Evolutionary conservation across 1,140 invertebrate species (phyloP).

Genomic region (Eupristina koningsbergeri): DNA sequence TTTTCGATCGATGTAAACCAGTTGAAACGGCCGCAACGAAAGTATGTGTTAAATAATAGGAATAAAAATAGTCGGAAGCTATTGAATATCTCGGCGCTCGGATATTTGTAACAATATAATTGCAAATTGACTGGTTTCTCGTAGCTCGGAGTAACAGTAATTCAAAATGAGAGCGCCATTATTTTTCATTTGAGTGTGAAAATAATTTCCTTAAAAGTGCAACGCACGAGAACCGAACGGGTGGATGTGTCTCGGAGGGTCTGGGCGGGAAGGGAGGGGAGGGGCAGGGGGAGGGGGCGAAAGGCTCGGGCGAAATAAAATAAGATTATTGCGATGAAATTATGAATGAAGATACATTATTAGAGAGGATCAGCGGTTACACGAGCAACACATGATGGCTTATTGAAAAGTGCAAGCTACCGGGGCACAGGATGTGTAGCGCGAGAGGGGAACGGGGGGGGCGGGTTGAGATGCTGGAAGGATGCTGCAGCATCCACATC

Average conservation of each 20-base stretch:
- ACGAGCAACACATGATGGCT: background rate
- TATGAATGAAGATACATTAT: conserved; percentile 24
- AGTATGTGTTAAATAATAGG: no score
- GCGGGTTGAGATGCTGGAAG: no score
- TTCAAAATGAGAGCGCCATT: background rate
- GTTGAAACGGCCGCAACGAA: no score
- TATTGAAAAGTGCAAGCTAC: conserved; percentile 17
- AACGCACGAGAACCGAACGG: no score
- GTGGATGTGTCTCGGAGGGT: no score
- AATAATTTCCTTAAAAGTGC: background rate
- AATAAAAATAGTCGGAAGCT: no score
- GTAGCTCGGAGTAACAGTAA: background rate
- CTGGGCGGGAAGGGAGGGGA: no score
- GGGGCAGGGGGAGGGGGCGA: no score
- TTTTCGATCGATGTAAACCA: no score
- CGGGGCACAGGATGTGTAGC: no score
- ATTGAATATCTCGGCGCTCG: no score
- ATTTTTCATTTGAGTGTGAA: background rate
- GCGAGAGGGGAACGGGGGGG: no score
- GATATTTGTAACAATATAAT: background rate
- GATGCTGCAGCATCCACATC: conserved; percentile 5
- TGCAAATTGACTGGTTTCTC: background rate
- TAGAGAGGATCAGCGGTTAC: background rate
- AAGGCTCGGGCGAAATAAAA: background rate
- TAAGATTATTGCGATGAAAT: conserved; percentile 6